These are phyloP conservation scores for Hemichromis elongatus DNA, from an alignment of 2,113 vertebrate species.

Conservation along the genomic window DNA sequence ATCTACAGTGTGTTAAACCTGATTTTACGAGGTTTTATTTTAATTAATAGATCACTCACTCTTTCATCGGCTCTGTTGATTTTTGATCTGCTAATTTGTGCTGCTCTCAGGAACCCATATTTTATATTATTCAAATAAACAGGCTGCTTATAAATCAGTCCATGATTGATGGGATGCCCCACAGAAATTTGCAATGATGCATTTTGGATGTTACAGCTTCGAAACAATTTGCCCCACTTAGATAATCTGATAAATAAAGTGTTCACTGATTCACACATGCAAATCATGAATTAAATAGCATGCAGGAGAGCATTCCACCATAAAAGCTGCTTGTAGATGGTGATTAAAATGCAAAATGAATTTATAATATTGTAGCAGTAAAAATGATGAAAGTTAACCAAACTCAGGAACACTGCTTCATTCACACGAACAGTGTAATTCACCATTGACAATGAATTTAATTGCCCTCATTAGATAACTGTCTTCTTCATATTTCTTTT, in stretches of 20 bases:
- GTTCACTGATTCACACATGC: background rate
- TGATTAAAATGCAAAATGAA: background rate
- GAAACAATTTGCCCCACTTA: background rate
- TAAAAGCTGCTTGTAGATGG: background rate
- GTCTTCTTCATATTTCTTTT: background rate
- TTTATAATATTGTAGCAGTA: background rate
- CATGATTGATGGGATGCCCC: background rate
- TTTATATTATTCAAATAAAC: background rate
- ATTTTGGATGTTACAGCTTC: background rate
- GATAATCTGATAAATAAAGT: background rate
- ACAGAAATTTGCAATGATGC: background rate
- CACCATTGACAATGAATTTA: background rate
- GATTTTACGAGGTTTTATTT: background rate
- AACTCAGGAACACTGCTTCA: background rate
- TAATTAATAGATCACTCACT: background rate
- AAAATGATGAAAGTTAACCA: background rate
- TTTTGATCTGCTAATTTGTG: background rate
- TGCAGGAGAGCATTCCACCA: background rate
- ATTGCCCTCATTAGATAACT: background rate
- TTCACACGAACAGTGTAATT: background rate
- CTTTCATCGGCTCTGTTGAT: background rate
- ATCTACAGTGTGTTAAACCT: background rate
- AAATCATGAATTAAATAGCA: background rate
- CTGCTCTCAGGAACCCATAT: background rate
- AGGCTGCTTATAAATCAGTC: background rate